A percentile compares a stretch with the other conserved stretches of the same genome.
These are phyloP conservation scores for Ochropacha duplaris DNA, from an alignment of 2,888 invertebrate species.

Conservation along the genomic window DNA sequence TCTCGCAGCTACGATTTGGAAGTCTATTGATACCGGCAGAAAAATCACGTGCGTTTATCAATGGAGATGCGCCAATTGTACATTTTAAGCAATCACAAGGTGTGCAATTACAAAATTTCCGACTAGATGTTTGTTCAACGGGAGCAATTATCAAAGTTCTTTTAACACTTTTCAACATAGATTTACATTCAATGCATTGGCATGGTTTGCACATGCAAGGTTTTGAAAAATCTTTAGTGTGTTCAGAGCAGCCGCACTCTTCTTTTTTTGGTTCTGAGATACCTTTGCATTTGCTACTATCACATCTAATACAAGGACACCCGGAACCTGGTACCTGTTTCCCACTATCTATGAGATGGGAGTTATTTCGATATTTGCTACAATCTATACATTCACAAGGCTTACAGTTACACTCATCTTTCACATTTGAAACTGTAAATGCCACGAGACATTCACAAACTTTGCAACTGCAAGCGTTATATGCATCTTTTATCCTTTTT, in stretches of 20 bases:
- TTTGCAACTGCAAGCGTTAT: constrained; percentile 66
- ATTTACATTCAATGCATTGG: constrained; percentile 44
- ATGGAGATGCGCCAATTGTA: constrained; percentile 30
- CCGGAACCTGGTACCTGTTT: constrained; percentile 16
- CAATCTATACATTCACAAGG: constrained; percentile 49
- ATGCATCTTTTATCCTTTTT: constrained; percentile 56
- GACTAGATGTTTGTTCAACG: constrained; percentile 30
- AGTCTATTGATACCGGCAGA: constrained; percentile 45
- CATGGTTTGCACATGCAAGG: constrained; percentile 48
- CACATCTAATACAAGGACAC: constrained; percentile 33
- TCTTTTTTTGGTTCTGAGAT: constrained; percentile 39
- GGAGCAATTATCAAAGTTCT: constrained; percentile 39
- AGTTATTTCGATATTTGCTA: constrained; percentile 16
- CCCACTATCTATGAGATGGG: constrained; percentile 2
- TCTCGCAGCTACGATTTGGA: constrained; percentile 43
- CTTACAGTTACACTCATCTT: constrained; percentile 40
- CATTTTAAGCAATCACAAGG: constrained; percentile 59
- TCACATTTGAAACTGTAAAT: constrained; percentile 21
- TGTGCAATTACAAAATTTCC: constrained; percentile 44
- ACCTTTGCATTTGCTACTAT: constrained; percentile 31
- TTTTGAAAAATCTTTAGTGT: constrained; percentile 20
- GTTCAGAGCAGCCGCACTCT: constrained; percentile 41
- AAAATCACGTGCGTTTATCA: constrained; percentile 39
- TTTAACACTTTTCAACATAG: constrained; percentile 13
- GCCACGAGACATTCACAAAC: constrained; percentile 60